Evolutionary conservation across 2,113 vertebrate species (phyloP), one percentile per base, ranked within the genome.

Genomic region (Gavialis gangeticus): DNA sequence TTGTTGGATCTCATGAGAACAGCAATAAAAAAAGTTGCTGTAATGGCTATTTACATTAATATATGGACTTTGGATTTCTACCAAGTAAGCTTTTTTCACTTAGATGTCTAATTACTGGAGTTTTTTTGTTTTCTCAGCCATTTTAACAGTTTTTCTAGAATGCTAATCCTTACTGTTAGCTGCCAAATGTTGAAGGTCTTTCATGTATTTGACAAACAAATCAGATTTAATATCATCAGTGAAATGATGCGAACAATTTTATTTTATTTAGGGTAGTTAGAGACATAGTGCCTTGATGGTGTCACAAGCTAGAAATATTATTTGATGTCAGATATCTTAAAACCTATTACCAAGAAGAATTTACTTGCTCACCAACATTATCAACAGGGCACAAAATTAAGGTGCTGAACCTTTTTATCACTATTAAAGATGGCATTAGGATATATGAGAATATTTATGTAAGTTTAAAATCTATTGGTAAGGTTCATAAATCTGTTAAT

Each of bases 31-130:
- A 12, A 96, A 94, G 79, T 93, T 96, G 80, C 64, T 95, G 55
- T 91, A 96, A 91, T 93, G 58, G 71, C 55, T 95, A 84, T 97
- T 95, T 95, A 62, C 83, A 95, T 96, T 95, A 97, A 95, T 94
- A 96, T 91, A 89, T 46, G 76, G 60, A 25, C 64, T 67, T 11
- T 91, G 94, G 82, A 91, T 90, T 97, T 95, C 71, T 90, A 80
- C 91, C 95, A 97, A 82, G 10, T 18, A 82, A 63, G 34, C 25
- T 92, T 96, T 95, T 46, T 96, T 87, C 80, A 60, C 55, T 71
- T 95, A 82, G 27, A 91, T 96, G 60, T 81, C 87, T 94, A 96
- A 95, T 95, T 96, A 92, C 1, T 10, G 88, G 76, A 78, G 37
- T 0, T 1, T 1, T 46, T 7, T 60, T 94, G 27, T 96, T 95